Percentiles rank a stretch among this genome's conserved stretches.
Conservation (phyloP, 2,797 vertebrate species). For the Poecilia wingei region DNA sequence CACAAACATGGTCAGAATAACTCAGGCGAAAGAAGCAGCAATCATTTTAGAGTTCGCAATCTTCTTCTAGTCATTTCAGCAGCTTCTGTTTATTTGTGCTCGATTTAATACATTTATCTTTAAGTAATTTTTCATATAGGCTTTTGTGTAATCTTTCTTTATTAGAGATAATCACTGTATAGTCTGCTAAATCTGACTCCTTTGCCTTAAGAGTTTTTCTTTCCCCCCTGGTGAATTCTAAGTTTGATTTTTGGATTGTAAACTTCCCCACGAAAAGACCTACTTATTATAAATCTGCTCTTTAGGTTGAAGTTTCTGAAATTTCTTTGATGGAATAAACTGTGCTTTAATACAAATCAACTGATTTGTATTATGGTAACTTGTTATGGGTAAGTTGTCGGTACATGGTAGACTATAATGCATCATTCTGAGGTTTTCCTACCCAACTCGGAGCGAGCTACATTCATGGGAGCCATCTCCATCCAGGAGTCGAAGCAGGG, state of each 20-base stretch:
- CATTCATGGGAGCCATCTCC: constrained; percentile 86
- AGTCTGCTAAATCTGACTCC: neutral
- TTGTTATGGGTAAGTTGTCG: neutral
- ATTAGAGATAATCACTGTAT: neutral
- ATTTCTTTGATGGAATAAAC: neutral
- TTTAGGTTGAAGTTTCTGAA: neutral
- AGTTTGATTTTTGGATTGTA: too few species aligned
- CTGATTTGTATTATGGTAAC: neutral
- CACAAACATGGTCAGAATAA: neutral
- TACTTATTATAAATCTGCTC: neutral
- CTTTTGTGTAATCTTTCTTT: neutral
- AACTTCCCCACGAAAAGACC: neutral
- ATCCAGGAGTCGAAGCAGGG: constrained; percentile 85
- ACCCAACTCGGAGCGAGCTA: constrained; percentile 85
- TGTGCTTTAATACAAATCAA: neutral
- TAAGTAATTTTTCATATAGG: neutral
- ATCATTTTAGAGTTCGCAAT: neutral
- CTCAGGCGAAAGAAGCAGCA: neutral
- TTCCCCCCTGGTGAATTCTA: neutral
- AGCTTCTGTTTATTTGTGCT: neutral
- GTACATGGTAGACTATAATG: neutral
- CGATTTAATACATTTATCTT: neutral
- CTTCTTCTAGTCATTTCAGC: neutral
- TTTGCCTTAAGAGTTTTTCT: neutral
- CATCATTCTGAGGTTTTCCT: neutral